Conservation (phyloP, 2,888 invertebrate genomes). For the Zygogramma bicolorata region DNA sequence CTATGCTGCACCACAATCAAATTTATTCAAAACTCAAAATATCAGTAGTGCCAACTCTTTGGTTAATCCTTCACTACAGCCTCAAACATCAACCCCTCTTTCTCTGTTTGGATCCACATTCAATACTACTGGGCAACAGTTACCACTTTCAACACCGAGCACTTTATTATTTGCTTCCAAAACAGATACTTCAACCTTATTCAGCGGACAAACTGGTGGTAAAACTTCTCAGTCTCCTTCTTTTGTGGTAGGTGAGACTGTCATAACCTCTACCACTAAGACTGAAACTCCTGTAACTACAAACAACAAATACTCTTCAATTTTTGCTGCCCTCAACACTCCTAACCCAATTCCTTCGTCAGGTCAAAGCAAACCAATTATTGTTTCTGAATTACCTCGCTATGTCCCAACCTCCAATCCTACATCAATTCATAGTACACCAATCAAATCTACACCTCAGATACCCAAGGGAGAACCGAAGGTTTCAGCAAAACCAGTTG, state of each 20-base stretch:
- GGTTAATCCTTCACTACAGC: background rate
- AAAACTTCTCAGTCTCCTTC: constrained; percentile 28
- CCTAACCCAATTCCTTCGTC: constrained; percentile 20
- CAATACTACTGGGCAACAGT: constrained; percentile 7
- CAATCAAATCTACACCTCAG: background rate
- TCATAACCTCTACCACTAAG: constrained; percentile 46
- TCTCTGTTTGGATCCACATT: constrained; percentile 5
- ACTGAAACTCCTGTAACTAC: background rate
- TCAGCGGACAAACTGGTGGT: constrained; percentile 48
- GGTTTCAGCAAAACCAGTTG: constrained; percentile 20
- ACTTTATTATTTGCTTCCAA: constrained; percentile 33
- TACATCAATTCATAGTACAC: background rate
- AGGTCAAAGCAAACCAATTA: constrained; percentile 38
- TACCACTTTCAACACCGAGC: constrained; percentile 27
- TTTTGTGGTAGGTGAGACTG: constrained; percentile 47
- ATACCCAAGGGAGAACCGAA: background rate
- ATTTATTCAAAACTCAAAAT: background rate
- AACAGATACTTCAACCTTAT: constrained; percentile 37
- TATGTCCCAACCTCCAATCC: background rate
- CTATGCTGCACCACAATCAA: background rate
- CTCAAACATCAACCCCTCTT: background rate
- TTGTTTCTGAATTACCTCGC: constrained; percentile 20
- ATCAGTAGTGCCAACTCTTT: background rate
- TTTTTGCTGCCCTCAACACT: constrained; percentile 43
- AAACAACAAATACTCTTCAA: constrained; percentile 45